Evolutionary conservation across 2,888 invertebrate genomes (phyloP).

Genomic region (Stomorhina lunata): DNA sequence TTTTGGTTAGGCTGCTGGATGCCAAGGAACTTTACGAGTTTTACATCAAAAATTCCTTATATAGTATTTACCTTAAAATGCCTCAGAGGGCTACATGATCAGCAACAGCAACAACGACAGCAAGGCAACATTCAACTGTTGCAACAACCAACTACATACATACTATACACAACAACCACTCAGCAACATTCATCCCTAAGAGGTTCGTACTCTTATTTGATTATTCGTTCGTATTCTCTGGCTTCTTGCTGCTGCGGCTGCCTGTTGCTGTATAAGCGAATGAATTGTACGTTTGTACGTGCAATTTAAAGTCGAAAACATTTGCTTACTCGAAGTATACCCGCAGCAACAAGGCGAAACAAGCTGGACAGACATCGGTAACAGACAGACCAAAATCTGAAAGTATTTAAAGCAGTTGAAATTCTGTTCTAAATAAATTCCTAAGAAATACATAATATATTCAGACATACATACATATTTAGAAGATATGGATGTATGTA

Average conservation of each 20-base stretch:
- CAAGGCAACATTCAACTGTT: conserved; percentile 27
- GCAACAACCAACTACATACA: conserved; percentile 31
- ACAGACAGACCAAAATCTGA: conserved; percentile 52
- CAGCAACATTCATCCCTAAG: conserved; percentile 48
- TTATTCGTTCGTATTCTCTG: background rate
- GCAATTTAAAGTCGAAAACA: conserved; percentile 18
- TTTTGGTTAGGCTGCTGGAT: conserved; percentile 39
- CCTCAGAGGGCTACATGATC: conserved; percentile 61
- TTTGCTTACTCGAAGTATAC: background rate
- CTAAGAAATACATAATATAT: conserved; percentile 72
- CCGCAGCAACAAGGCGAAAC: background rate
- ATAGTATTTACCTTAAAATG: conserved; percentile 61
- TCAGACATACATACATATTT: background rate
- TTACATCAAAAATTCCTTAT: conserved; percentile 53
- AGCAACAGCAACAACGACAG: conserved; percentile 30
- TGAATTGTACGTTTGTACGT: too few relatives aligned
- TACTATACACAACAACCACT: conserved; percentile 27
- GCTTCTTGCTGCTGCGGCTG: conserved; percentile 32
- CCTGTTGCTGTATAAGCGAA: too few relatives aligned
- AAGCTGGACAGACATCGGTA: background rate
- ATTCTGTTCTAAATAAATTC: conserved; percentile 78
- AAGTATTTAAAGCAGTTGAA: conserved; percentile 68
- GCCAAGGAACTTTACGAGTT: conserved; percentile 58
- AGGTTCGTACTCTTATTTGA: conserved; percentile 40
- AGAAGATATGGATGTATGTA: background rate